Conservation (phyloP, 1,140 invertebrate species). For the Plodia interpunctella region DNA sequence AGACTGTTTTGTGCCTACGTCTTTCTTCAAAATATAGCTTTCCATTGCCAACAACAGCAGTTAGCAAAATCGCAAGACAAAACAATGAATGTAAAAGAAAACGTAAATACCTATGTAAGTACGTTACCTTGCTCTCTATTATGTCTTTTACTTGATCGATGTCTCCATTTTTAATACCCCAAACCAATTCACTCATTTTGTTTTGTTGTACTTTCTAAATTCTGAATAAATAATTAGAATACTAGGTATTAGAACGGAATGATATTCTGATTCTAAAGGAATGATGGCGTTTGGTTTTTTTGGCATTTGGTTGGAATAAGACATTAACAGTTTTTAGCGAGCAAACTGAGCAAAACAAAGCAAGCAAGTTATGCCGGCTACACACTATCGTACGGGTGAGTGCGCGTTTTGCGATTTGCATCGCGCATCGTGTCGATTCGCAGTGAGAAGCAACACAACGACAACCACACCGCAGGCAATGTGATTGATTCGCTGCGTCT, state of each 20-base stretch:
- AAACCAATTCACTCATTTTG: constrained; percentile 88
- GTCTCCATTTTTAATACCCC: constrained; percentile 97
- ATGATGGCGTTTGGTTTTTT: too few species aligned
- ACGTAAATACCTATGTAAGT: constrained; percentile 7
- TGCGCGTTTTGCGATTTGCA: too few species aligned
- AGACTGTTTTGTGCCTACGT: too few species aligned
- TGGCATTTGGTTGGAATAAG: constrained; percentile 7
- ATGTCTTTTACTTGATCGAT: constrained; percentile 92
- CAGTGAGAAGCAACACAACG: too few species aligned
- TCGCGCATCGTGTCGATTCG: too few species aligned
- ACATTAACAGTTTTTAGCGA: background rate
- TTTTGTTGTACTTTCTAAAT: constrained; percentile 61
- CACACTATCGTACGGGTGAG: too few species aligned
- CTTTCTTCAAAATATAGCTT: constrained; percentile 16
- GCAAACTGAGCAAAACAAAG: too few species aligned
- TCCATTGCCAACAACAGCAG: constrained; percentile 29
- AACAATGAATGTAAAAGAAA: constrained; percentile 16
- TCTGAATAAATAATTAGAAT: constrained; percentile 14
- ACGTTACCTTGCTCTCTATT: constrained; percentile 88
- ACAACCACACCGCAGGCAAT: too few species aligned
- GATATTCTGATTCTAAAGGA: too few species aligned
- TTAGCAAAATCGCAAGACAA: constrained; percentile 16
- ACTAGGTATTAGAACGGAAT: background rate
- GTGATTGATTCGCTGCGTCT: too few species aligned
- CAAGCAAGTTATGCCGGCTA: too few species aligned